Conservation (phyloP, 2,888 invertebrate species). For the Epistrophella euchroma region DNA sequence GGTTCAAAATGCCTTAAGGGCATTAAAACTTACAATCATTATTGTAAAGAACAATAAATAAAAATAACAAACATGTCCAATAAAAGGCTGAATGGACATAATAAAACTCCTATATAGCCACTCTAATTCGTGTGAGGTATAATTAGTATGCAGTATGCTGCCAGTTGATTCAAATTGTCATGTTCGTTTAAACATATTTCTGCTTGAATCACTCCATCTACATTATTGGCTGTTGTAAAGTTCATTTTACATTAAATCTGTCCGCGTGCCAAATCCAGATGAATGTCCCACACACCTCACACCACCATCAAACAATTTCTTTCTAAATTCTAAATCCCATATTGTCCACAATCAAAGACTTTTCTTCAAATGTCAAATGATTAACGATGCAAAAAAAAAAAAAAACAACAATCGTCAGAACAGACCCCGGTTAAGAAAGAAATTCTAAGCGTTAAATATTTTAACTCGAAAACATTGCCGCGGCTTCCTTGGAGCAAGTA, state of each 20-base stretch:
- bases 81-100: slow-evolving; percentile 9
- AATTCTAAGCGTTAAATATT: slow-evolving; percentile 65
- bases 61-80: neutral
- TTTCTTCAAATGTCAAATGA: slow-evolving; percentile 69
- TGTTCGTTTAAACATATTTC: slow-evolving; percentile 53
- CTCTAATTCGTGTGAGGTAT: slow-evolving; percentile 71
- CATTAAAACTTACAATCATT: slow-evolving; percentile 25
- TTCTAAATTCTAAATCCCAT: slow-evolving; percentile 13
- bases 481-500: slow-evolving; percentile 37
- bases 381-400: slow-evolving; percentile 63
- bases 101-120: slow-evolving; percentile 11
- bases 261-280: slow-evolving; percentile 64
- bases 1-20: slow-evolving; percentile 42
- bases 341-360: slow-evolving; percentile 25
- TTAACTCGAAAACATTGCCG: slow-evolving; percentile 40
- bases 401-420: slow-evolving; percentile 26
- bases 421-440: slow-evolving; percentile 1
- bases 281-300: slow-evolving; percentile 22
- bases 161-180: slow-evolving; percentile 60
- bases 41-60: slow-evolving; percentile 5
- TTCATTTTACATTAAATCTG: slow-evolving; percentile 58
- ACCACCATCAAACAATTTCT: slow-evolving; percentile 14
- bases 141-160: slow-evolving; percentile 74
- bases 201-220: neutral
- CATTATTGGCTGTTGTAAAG: slow-evolving; percentile 35